Evolutionary conservation across 1,140 invertebrate species (phyloP).

Genomic region (Condylostylus longicornis): DNA sequence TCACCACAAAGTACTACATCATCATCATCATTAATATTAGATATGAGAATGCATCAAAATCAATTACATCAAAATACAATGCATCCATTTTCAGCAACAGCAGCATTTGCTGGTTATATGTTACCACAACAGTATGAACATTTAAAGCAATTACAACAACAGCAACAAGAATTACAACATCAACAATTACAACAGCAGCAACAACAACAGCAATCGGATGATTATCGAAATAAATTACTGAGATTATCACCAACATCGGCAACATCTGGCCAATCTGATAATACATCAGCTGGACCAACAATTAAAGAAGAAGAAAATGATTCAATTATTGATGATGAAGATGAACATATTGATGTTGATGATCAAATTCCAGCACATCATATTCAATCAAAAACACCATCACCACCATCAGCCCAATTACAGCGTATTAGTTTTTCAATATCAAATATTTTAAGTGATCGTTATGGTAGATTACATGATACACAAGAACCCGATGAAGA

Average conservation of each 20-base stretch:
- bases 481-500: constrained; percentile 10
- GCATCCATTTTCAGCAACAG: constrained; percentile 3
- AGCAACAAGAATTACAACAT: constrained; percentile 25
- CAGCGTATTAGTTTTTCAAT: constrained; percentile 27
- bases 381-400: constrained; percentile 11
- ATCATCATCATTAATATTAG: constrained; percentile 9
- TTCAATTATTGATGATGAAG: constrained; percentile 26
- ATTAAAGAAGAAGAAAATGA: constrained; percentile 30
- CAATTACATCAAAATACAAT: constrained; percentile 7
- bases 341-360: constrained; percentile 23
- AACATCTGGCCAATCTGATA: constrained; percentile 16
- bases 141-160: constrained; percentile 20
- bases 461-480: constrained; percentile 19
- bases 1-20: constrained; percentile 12
- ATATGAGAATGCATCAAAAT: constrained; percentile 20
- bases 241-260: background rate
- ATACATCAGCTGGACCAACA: constrained; percentile 21
- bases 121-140: constrained; percentile 9
- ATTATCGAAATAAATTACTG: no score
- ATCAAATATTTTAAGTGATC: constrained; percentile 30
- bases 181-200: constrained; percentile 26
- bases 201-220: constrained; percentile 24
- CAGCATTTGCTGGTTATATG: constrained; percentile 5
- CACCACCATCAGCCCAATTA: constrained; percentile 24
- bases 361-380: constrained; percentile 6